Evolutionary conservation across 2,797 vertebrate species (phyloP), one percentile per base, ranked within the genome.

Genomic region (Salarias fasciatus): DNA sequence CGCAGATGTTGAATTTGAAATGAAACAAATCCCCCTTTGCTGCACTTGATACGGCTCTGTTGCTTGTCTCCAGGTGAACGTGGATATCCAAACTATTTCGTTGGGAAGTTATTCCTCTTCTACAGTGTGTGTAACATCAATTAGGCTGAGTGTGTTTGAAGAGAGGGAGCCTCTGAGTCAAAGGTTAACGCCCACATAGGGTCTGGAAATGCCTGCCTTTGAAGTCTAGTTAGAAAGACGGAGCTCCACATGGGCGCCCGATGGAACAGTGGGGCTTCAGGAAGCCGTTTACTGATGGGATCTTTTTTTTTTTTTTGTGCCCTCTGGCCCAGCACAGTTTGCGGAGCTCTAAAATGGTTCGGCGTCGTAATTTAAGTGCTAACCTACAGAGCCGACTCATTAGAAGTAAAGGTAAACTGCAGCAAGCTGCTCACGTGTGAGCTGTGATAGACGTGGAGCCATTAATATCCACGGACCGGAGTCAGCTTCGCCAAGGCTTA

Each of bases 121-220:
- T 62, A 48, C 42, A 45, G 63, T 31, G 38, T 14, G 6, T 33
- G 11, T 48, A 61, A 50, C 79, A 75, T 82, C 77, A 87, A 83
- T 88, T 88, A 87, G 70, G 5, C 65, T 11, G 63, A 29, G 47
- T 44, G 65, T 63, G 62, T 75, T 77, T 75, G 78, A 57, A 58
- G 50, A 77, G 72, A 72, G 48, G 62, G 70, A 83, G 72, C 69
- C 52, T 73, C 68, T 35, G 79, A 89, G 90, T 90, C 88, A 92
- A 92, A 93, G 92, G 91, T 92, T 74, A 92, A 79, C 77, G 67
- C 79, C 86, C 77, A 84, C 84, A 79, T 79, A 30, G n/a, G 56
- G 63, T 54, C 78, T 79, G 79, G 75, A 86, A 88, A 90, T 71
- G 87, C 63, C 71, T 57, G 50, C 69, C 89, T 93, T 92, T 94